Conservation (phyloP, 2,113 vertebrate genomes). For the Irena cyanogastra region DNA sequence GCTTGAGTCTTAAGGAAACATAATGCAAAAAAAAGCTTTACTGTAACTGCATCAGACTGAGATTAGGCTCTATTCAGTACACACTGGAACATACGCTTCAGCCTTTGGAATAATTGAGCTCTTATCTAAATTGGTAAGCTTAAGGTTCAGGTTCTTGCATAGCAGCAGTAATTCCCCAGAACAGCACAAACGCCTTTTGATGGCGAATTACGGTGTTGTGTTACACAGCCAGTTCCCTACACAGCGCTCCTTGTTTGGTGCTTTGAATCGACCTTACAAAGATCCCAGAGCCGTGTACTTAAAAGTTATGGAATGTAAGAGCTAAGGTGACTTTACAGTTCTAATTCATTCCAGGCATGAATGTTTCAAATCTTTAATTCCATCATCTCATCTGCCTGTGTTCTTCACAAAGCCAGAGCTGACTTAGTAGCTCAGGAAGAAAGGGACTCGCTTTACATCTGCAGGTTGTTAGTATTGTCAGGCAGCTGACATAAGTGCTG, state of each 20-base stretch:
- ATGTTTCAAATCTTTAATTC: constrained; percentile 20
- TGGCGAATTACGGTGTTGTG: neutral
- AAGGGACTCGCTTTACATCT: neutral
- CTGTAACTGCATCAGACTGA: neutral
- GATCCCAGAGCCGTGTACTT: neutral
- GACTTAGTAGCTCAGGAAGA: neutral
- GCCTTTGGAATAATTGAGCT: neutral
- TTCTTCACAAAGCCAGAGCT: neutral
- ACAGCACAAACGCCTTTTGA: neutral
- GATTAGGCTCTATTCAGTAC: neutral
- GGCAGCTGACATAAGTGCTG: neutral
- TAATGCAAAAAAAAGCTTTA: neutral
- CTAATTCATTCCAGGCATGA: neutral
- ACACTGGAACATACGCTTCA: neutral
- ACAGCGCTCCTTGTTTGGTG: neutral
- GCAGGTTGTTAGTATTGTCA: neutral
- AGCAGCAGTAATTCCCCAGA: neutral
- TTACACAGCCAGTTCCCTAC: neutral
- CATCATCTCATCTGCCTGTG: neutral
- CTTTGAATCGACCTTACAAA: neutral
- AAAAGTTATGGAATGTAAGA: neutral
- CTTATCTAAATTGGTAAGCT: neutral
- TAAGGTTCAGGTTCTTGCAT: neutral
- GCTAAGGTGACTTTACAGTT: neutral
- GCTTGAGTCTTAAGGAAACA: neutral